Evolutionary conservation across 2,113 vertebrate species (phyloP), one percentile per base, ranked within the genome.

Genomic region (Gambusia holbrooki): DNA sequence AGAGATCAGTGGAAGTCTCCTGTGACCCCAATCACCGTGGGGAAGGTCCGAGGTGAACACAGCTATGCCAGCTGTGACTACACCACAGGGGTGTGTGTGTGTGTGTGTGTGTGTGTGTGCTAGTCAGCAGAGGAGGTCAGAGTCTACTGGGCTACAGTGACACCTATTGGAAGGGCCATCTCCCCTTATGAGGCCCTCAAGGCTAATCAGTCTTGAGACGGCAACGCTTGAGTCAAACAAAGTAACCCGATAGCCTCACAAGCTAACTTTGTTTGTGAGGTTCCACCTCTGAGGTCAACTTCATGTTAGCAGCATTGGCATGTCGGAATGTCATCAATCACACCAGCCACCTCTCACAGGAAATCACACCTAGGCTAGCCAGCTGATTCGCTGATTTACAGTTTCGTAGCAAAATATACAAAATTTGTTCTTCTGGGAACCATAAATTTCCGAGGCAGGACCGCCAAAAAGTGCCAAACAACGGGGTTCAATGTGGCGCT

Each of bases 191-290:
- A 76, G 54, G 54, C 69, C 87, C 85, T 80, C 42, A 9, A 54
- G 77, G 85, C 67, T 75, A 79, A 70, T 90, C 74, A 88, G 85
- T 86, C 40, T 42, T 42, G 40, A 4, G 15, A 48, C 45, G 7
- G 17, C 14, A 19, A 48, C 14, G 17, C 81, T 35, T 66, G 70
- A 81, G 69, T 70, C 62, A 25, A 79, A 74, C 79, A 77, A 71
- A 25, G 93, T 80, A 93, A 93, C 83, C 82, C 32, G 68, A 92
- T 73, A 85, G 91, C 80, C 54, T 30, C 62, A 28, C 10, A 54
- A 51, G 64, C 74, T 70, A 79, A 80, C 68, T 84, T 71, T 45
- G 69, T 69, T 74, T 82, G 83, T 87, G 82, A 86, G 91, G 86
- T 85, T 89, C 70, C 69, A 87, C 81, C 80, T 76, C 70, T 42